phyloP scores from a whole-genome alignment of 2,797 vertebrate genomes.

The Microctenopoma stevenorrisi region DNA sequence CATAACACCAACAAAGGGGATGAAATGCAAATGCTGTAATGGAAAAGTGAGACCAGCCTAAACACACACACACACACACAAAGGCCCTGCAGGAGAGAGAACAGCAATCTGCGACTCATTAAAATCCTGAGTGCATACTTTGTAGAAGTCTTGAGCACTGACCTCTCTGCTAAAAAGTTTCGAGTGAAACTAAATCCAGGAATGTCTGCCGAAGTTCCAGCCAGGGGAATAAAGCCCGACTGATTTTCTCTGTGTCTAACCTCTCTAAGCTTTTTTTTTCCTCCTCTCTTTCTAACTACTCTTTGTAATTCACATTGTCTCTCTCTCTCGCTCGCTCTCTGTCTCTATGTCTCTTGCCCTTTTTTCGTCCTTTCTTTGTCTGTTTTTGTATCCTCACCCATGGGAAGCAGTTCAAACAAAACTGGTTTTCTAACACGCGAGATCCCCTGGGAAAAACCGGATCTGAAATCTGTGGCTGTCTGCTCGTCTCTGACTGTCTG shows the following conservation, averaged over 20 bases:
- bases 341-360: conserved; percentile 11
- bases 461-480: conserved; percentile 27
- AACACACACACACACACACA: conserved; percentile 20
- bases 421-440: conserved; percentile 49
- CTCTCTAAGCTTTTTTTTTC: conserved; percentile 40
- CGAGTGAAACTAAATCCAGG: conserved; percentile 70
- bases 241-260: conserved; percentile 54
- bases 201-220: conserved; percentile 65
- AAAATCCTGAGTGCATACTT: conserved; percentile 61
- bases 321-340: background rate
- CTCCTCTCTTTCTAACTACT: conserved; percentile 47
- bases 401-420: conserved; percentile 59
- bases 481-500: background rate
- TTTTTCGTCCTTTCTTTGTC: conserved; percentile 11
- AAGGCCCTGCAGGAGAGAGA: conserved; percentile 7
- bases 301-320: conserved; percentile 58
- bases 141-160: conserved; percentile 55
- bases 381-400: conserved; percentile 46
- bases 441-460: conserved; percentile 10
- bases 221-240: conserved; percentile 61
- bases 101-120: conserved; percentile 59
- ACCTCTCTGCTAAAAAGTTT: conserved; percentile 69
- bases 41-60: conserved; percentile 15
- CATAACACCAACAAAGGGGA: conserved; percentile 23
- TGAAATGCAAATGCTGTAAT: conserved; percentile 46